Evolutionary conservation across 1,140 invertebrate species (phyloP).

Genomic region (Zelostemma sp.): DNA sequence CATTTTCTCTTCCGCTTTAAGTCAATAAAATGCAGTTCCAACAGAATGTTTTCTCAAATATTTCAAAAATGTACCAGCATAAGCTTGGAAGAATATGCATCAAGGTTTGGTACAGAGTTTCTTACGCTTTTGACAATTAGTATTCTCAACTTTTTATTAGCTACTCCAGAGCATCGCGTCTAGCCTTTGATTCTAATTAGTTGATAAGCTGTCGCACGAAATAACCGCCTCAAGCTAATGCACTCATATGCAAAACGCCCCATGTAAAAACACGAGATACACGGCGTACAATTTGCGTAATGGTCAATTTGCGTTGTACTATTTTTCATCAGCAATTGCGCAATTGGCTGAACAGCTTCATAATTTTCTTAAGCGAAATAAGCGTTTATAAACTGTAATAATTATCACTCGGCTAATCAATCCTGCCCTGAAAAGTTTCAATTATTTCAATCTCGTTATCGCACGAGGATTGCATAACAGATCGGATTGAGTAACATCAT

Average conservation of each 20-base stretch:
- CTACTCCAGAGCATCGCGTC: background rate
- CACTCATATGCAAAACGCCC: background rate
- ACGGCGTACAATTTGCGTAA: background rate
- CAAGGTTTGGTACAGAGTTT: no score
- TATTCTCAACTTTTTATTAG: slow-evolving; percentile 5
- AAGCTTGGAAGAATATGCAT: no score
- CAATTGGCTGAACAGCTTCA: background rate
- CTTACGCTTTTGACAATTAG: background rate
- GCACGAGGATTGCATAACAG: no score
- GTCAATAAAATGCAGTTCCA: background rate
- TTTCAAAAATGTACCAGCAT: no score
- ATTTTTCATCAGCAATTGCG: background rate
- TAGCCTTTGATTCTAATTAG: slow-evolving; percentile 5
- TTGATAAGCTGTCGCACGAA: slow-evolving; percentile 7
- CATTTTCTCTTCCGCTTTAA: background rate
- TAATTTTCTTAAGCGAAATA: background rate
- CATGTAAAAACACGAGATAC: background rate
- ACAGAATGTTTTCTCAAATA: background rate
- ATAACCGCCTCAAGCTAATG: background rate
- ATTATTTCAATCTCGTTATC: no score
- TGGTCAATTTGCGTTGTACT: slow-evolving; percentile 1
- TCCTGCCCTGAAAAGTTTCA: no score
- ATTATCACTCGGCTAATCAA: no score
- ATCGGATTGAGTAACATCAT: no score
- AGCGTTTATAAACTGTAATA: background rate